A percentile compares a stretch with the other conserved stretches of the same genome.
Conservation (phyloP, 2,113 vertebrate genomes). For the Tapirus terrestris region DNA sequence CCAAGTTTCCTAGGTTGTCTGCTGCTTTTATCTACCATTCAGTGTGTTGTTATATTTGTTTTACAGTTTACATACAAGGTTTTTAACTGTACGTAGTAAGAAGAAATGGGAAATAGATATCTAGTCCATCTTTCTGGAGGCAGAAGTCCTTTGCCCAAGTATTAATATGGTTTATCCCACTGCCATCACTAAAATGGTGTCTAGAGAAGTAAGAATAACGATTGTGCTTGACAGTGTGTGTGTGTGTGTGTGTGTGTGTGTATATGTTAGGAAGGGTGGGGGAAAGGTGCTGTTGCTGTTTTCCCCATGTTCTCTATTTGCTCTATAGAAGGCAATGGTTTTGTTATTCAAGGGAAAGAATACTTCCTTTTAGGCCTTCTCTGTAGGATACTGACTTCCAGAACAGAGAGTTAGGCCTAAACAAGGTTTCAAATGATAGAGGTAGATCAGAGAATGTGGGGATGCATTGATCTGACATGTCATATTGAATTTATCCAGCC, state of each 20-base stretch:
- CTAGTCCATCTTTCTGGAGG: background rate
- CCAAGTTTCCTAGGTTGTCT: background rate
- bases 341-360: background rate
- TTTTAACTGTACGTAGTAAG: background rate
- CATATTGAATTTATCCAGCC: background rate
- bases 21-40: background rate
- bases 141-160: background rate
- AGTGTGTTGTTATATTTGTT: background rate
- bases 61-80: background rate
- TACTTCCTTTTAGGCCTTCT: background rate
- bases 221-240: background rate
- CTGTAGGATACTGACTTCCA: background rate
- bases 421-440: background rate
- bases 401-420: background rate
- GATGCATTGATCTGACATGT: background rate
- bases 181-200: background rate
- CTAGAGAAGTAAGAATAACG: background rate
- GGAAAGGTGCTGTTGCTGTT: background rate
- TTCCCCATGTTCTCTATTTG: background rate
- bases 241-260: background rate
- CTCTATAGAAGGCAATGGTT: background rate
- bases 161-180: background rate
- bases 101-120: background rate
- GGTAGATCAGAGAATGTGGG: background rate
- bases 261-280: background rate